Percentiles rank a stretch among this genome's conserved stretches.
These are phyloP conservation scores for Heterochromis multidens DNA, from an alignment of 2,113 vertebrate genomes.

Conservation along the genomic window DNA sequence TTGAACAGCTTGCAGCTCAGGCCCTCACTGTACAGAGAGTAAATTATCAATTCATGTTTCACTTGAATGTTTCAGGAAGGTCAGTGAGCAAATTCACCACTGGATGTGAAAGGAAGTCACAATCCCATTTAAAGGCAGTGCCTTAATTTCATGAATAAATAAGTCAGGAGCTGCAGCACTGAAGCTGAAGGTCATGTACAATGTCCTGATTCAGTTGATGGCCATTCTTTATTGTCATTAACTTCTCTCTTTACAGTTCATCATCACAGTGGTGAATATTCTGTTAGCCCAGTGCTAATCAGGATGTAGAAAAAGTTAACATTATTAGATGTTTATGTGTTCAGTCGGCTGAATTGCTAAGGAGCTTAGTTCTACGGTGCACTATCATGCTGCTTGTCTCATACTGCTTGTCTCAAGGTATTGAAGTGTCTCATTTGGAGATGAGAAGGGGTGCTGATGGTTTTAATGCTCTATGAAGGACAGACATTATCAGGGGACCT, in stretches of 20 bases:
- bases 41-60: slow-evolving; percentile 39
- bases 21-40: not conserved
- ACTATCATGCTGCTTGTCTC: not conserved
- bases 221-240: slow-evolving; percentile 10
- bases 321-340: not conserved
- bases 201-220: not conserved
- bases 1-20: not conserved
- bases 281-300: not conserved
- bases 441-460: slow-evolving; percentile 5
- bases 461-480: slow-evolving; percentile 48
- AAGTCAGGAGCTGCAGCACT: not conserved
- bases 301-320: not conserved
- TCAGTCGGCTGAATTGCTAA: not conserved
- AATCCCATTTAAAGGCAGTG: not conserved
- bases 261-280: not conserved
- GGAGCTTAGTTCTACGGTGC: not conserved
- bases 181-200: slow-evolving; percentile 21
- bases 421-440: slow-evolving; percentile 20
- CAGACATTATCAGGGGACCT: slow-evolving; percentile 23
- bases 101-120: slow-evolving; percentile 10
- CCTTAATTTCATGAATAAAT: slow-evolving; percentile 27
- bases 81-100: slow-evolving; percentile 21
- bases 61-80: slow-evolving; percentile 30
- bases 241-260: not conserved
- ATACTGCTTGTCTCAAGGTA: not conserved